A percentile compares a stretch with the other conserved stretches of the same genome.
These are phyloP conservation scores for Mantis religiosa DNA, from an alignment of 2,888 invertebrate species.

Conservation along the genomic window DNA sequence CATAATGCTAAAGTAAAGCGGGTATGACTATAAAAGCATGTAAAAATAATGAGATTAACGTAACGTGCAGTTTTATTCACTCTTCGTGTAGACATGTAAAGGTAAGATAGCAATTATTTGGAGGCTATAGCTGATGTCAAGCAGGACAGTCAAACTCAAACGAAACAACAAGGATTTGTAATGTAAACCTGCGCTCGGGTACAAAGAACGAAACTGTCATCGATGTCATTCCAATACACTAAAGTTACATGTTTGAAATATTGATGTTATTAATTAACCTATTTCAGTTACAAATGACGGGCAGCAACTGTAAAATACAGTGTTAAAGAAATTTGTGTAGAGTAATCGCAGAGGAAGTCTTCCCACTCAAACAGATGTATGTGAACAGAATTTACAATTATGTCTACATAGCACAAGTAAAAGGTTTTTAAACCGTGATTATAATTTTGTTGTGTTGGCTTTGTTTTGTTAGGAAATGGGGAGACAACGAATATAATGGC, in stretches of 20 bases:
- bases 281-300: background rate
- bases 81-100: slow-evolving; percentile 3
- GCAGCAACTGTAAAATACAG: background rate
- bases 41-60: background rate
- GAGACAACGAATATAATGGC: slow-evolving; percentile 21
- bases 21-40: slow-evolving; percentile 3
- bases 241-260: background rate
- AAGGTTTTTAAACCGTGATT: background rate
- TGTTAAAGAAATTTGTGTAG: background rate
- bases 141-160: background rate
- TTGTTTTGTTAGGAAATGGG: slow-evolving; percentile 1
- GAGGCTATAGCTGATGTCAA: background rate
- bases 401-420: background rate
- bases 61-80: background rate
- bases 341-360: background rate
- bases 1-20: slow-evolving; percentile 19
- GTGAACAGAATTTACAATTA: background rate
- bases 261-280: background rate
- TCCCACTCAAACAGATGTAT: background rate
- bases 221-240: background rate
- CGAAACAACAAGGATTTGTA: background rate
- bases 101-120: background rate
- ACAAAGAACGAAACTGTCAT: background rate
- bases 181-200: background rate
- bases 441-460: background rate